Evolutionary conservation across 1,140 invertebrate species (phyloP).

Genomic region (Odontomachus brunneus): DNA sequence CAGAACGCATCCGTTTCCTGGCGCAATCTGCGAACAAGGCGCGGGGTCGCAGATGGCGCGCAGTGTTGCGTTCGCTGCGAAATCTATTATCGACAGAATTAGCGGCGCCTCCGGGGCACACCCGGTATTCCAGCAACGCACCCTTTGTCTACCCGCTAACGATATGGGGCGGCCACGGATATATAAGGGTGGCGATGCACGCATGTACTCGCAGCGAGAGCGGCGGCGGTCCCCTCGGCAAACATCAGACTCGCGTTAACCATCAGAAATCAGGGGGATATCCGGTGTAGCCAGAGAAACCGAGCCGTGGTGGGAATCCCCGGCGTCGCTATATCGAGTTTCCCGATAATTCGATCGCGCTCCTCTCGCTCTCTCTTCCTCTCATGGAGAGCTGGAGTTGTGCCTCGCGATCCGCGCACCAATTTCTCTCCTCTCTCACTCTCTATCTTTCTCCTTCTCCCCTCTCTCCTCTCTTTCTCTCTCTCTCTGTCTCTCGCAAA

Average conservation of each 20-base stretch:
- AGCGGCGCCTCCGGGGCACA: slow-evolving; percentile 68
- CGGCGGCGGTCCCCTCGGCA: slow-evolving; percentile 71
- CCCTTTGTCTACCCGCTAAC: slow-evolving; percentile 80
- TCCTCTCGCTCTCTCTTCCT: not conserved
- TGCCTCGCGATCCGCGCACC: too few species aligned
- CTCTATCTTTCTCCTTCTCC: not conserved
- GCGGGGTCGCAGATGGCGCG: slow-evolving; percentile 1
- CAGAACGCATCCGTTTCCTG: too few species aligned
- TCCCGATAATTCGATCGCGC: slow-evolving; percentile 77
- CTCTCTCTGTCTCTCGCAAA: too few species aligned
- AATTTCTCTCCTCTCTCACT: not conserved
- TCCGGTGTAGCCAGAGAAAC: slow-evolving; percentile 78
- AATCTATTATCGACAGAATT: slow-evolving; percentile 81
- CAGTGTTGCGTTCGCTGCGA: slow-evolving; percentile 58
- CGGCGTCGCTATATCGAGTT: slow-evolving; percentile 69
- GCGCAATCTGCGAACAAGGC: slow-evolving; percentile 22
- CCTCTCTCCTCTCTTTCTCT: not conserved
- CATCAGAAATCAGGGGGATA: slow-evolving; percentile 75
- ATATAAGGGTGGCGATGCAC: slow-evolving; percentile 60
- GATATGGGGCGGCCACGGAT: slow-evolving; percentile 74
- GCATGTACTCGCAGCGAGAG: slow-evolving; percentile 18
- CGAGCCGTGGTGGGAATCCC: slow-evolving; percentile 65
- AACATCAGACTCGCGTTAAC: slow-evolving; percentile 80
- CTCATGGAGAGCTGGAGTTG: not conserved
- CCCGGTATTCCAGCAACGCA: slow-evolving; percentile 70